phyloP scores from a whole-genome alignment of 2,113 vertebrate genomes.

The Apeltes quadracus region DNA sequence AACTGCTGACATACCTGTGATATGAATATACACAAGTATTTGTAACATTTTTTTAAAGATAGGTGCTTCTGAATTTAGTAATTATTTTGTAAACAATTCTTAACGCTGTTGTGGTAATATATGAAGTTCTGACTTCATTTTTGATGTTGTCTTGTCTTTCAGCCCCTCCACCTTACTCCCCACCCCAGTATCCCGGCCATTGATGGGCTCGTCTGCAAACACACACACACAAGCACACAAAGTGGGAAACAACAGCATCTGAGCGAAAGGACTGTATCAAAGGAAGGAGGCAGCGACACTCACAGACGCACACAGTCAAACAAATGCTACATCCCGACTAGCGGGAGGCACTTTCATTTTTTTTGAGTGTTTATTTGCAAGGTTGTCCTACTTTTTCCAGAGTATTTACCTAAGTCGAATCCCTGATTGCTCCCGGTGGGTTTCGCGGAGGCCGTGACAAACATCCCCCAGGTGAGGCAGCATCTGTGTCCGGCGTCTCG shows the following conservation, averaged over 20 bases:
- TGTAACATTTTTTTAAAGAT: neutral
- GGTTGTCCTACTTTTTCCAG: conserved; percentile 35
- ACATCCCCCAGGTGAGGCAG: conserved; percentile 20
- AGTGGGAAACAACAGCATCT: conserved; percentile 19
- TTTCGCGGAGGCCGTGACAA: conserved; percentile 17
- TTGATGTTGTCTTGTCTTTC: conserved; percentile 50
- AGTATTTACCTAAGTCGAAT: conserved; percentile 26
- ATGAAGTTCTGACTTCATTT: neutral
- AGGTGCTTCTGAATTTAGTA: neutral
- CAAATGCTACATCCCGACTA: conserved; percentile 40
- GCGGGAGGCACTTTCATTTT: conserved; percentile 58
- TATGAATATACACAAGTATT: neutral
- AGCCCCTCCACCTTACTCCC: conserved; percentile 83
- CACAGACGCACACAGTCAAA: conserved; percentile 21
- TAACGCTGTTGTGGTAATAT: neutral
- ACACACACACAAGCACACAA: conserved; percentile 16
- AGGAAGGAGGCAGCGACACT: conserved; percentile 42
- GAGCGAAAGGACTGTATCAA: conserved; percentile 56
- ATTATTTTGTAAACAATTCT: neutral
- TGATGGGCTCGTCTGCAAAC: conserved; percentile 57
- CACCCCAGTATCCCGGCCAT: conserved; percentile 81
- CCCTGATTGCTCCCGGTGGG: neutral
- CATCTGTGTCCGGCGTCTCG: neutral
- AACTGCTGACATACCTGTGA: neutral
- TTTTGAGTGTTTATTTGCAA: conserved; percentile 43